Percentiles rank a stretch among this genome's conserved stretches.
Conservation (phyloP, 1,140 invertebrate genomes). For the Helicoverpa armigera region DNA sequence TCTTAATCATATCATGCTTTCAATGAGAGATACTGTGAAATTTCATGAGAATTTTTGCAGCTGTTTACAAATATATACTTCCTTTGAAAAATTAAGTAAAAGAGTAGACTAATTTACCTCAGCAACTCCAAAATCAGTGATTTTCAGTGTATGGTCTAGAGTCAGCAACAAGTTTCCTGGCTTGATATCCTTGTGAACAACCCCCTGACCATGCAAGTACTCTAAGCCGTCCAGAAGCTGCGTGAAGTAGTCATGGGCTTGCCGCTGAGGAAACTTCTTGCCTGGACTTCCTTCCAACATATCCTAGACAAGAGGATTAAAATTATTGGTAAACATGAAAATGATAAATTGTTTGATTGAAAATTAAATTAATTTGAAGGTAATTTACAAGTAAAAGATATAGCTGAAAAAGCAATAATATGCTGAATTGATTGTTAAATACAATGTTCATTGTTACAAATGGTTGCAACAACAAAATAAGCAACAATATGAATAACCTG, state of each 20-base stretch:
- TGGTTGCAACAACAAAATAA: background rate
- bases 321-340: background rate
- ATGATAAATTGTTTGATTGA: background rate
- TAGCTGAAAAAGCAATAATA: background rate
- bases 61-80: too few relatives aligned
- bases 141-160: conserved; percentile 96
- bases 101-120: conserved; percentile 89
- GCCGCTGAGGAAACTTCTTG: conserved; percentile 97
- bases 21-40: too few relatives aligned
- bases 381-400: background rate
- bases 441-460: background rate
- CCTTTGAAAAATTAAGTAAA: too few relatives aligned
- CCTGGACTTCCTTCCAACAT: conserved; percentile 96
- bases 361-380: too few relatives aligned
- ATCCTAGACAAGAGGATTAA: conserved; percentile 87
- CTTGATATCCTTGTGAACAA: conserved; percentile 99
- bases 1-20: too few relatives aligned
- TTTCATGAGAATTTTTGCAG: too few relatives aligned
- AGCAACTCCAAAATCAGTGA: conserved; percentile 99
- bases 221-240: conserved; percentile 98
- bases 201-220: conserved; percentile 97
- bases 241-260: conserved; percentile 98
- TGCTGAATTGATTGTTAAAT: background rate
- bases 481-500: background rate
- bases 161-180: conserved; percentile 99